Percentiles rank a stretch among this genome's conserved stretches.
Conservation (phyloP, 2,888 invertebrate genomes). For the Dolichomitus sp. region DNA sequence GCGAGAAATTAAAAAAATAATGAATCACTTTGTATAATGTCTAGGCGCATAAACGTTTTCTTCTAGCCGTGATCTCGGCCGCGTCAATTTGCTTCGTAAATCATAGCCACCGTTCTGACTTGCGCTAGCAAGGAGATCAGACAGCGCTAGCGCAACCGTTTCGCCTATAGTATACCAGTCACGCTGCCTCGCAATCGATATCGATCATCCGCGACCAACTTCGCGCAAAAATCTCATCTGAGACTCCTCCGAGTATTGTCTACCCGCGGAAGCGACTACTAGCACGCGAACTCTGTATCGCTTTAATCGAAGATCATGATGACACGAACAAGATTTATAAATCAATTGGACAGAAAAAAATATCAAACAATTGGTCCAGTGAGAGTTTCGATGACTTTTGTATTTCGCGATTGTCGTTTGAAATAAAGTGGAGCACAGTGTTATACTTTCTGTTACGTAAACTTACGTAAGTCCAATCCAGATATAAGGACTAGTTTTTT, state of each 20-base stretch:
- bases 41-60: background rate
- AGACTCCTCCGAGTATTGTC: background rate
- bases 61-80: conserved; percentile 45
- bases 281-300: background rate
- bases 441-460: background rate
- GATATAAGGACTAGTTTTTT: too few relatives aligned
- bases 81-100: conserved; percentile 54
- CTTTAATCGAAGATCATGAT: background rate
- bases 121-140: background rate
- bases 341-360: background rate
- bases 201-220: conserved; percentile 44
- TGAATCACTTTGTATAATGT: too few relatives aligned
- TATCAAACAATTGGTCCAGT: background rate
- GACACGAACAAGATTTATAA: background rate
- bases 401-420: background rate
- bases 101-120: conserved; percentile 51
- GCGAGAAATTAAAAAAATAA: too few relatives aligned
- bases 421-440: background rate
- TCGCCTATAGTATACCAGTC: conserved; percentile 16
- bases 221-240: conserved; percentile 21
- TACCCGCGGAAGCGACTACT: background rate
- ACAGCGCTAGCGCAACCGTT: conserved; percentile 18
- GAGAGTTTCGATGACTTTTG: background rate
- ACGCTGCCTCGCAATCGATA: conserved; percentile 45
- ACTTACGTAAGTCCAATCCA: too few relatives aligned